These are phyloP conservation scores for Nomada hirtipes DNA, from an alignment of 2,888 invertebrate species.

Conservation along the genomic window DNA sequence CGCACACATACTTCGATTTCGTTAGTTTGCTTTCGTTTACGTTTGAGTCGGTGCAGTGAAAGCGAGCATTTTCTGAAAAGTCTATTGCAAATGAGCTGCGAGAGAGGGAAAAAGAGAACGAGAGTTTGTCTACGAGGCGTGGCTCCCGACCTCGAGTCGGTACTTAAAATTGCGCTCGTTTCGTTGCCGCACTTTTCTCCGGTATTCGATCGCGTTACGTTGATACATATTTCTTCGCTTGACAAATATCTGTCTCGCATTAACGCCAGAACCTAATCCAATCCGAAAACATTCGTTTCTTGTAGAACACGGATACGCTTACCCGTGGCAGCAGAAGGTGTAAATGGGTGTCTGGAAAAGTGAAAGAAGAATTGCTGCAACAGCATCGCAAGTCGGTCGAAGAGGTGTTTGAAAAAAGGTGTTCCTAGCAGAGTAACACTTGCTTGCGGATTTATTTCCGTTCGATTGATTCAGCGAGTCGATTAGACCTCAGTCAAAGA, in stretches of 20 bases:
- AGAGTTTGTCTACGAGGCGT: not conserved
- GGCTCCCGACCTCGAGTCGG: not conserved
- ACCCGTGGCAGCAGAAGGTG: no score
- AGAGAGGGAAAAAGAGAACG: not conserved
- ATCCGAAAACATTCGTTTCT: no score
- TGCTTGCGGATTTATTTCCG: conserved; percentile 18
- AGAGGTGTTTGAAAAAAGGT: not conserved
- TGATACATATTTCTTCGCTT: not conserved
- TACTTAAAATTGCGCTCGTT: not conserved
- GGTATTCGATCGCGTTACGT: no score
- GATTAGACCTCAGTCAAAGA: conserved; percentile 2
- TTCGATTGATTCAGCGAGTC: conserved; percentile 1
- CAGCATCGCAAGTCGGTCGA: no score
- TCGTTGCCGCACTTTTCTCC: not conserved
- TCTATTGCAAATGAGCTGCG: conserved; percentile 1
- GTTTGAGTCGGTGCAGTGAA: not conserved
- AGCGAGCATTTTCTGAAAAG: conserved; percentile 13
- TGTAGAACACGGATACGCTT: no score
- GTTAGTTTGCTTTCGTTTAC: not conserved
- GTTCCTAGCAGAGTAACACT: conserved; percentile 3
- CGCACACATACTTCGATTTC: not conserved
- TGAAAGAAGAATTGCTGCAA: no score
- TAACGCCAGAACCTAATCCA: not conserved
- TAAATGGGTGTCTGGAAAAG: no score
- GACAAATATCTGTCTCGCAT: not conserved